These are phyloP conservation scores for Actias luna DNA, from an alignment of 2,888 invertebrate species.

Conservation along the genomic window DNA sequence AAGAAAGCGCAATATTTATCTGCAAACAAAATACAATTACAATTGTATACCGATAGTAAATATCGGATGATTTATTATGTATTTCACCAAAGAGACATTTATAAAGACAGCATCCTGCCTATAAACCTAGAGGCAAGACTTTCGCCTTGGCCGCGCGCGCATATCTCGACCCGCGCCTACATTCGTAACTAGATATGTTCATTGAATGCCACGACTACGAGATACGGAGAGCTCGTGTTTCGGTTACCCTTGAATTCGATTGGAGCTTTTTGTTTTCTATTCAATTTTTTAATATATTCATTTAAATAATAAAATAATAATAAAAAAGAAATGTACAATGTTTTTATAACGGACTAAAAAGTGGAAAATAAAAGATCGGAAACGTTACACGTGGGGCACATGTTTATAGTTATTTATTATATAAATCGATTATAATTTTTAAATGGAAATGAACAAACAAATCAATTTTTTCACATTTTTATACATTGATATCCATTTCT, in stretches of 20 bases:
- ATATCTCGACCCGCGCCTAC: slow-evolving; percentile 26
- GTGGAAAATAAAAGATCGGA: too few species aligned
- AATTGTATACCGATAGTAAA: background rate
- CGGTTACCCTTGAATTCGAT: background rate
- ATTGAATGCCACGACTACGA: slow-evolving; percentile 12
- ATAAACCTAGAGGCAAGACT: slow-evolving; percentile 25
- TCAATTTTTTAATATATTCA: too few species aligned
- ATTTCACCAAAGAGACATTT: background rate
- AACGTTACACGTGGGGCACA: too few species aligned
- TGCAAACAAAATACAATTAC: background rate
- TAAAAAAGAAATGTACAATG: too few species aligned
- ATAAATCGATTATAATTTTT: too few species aligned
- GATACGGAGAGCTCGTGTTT: background rate
- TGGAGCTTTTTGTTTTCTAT: background rate
- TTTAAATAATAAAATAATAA: too few species aligned
- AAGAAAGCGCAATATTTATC: background rate
- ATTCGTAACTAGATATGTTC: slow-evolving; percentile 26
- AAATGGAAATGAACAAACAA: too few species aligned
- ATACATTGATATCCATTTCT: too few species aligned
- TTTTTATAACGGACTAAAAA: too few species aligned
- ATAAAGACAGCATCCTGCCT: slow-evolving; percentile 3
- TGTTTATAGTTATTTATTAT: too few species aligned
- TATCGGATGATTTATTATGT: background rate
- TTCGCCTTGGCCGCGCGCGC: slow-evolving; percentile 42
- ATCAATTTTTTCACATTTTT: too few species aligned